Percentiles rank a stretch among this genome's conserved stretches.
Conservation (phyloP, 2,113 vertebrate species). For the Micromys minutus region DNA sequence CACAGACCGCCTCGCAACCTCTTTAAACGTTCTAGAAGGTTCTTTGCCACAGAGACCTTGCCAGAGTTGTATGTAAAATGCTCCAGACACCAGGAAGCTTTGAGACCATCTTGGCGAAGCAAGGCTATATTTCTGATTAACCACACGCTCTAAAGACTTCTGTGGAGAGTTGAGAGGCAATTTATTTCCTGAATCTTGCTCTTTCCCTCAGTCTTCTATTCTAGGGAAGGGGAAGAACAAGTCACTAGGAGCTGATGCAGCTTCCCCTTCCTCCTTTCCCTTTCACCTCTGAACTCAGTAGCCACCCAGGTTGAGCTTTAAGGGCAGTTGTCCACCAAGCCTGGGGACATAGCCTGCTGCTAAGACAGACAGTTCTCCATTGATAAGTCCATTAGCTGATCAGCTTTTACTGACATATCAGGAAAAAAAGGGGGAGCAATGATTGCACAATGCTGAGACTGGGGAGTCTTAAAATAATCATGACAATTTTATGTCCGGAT, state of each 20-base stretch:
- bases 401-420: no score
- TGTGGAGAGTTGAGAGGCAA: not conserved
- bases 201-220: not conserved
- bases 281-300: not conserved
- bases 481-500: no score
- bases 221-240: not conserved
- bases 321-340: not conserved
- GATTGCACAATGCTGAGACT: no score
- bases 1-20: not conserved
- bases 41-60: not conserved
- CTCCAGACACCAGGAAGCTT: not conserved
- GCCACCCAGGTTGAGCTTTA: not conserved
- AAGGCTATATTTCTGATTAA: not conserved
- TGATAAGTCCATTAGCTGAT: no score
- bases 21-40: not conserved
- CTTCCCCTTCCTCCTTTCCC: not conserved
- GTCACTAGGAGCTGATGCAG: not conserved
- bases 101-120: not conserved
- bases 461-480: no score
- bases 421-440: no score
- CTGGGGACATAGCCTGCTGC: not conserved
- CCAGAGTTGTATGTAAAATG: not conserved
- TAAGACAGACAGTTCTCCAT: conserved; percentile 22
- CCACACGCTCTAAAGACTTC: not conserved
- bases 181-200: not conserved